phyloP scores from a whole-genome alignment of 1,140 invertebrate genomes.

The Homarus americanus region DNA sequence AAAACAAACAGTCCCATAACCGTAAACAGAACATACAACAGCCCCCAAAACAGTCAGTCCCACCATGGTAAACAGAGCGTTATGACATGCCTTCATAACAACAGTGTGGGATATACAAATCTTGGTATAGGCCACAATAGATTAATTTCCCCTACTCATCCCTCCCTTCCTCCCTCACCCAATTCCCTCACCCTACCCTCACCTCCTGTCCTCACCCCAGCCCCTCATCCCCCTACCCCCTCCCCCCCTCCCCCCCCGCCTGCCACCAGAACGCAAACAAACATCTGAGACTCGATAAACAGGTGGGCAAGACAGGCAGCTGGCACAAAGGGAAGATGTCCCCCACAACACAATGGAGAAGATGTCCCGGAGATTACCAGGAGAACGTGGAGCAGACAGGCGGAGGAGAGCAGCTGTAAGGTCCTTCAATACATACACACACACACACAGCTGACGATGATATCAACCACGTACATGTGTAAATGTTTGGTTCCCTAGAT shows the following conservation, averaged over 20 bases:
- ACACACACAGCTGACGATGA: neutral
- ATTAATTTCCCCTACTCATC: constrained; percentile 19
- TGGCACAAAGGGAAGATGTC: constrained; percentile 20
- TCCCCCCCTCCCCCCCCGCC: too few species aligned
- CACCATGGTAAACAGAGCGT: too few species aligned
- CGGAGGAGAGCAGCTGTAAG: neutral
- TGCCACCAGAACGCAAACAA: constrained; percentile 19
- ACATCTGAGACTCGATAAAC: constrained; percentile 34
- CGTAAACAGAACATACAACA: too few species aligned
- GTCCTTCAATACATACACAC: neutral
- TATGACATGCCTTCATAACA: too few species aligned
- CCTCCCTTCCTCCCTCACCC: too few species aligned
- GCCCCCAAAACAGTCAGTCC: too few species aligned
- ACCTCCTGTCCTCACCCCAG: too few species aligned
- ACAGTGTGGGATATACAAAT: too few species aligned
- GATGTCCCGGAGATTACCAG: neutral
- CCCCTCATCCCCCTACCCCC: too few species aligned
- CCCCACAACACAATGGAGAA: neutral
- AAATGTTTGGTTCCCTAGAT: neutral
- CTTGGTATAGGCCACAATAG: too few species aligned
- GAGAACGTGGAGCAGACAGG: neutral
- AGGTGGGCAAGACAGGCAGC: neutral
- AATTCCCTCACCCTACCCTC: too few species aligned
- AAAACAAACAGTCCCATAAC: too few species aligned
- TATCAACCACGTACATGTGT: neutral